Base-by-base conservation (phyloP, 2,888 invertebrate species). In the Lasiommata megera region DNA sequence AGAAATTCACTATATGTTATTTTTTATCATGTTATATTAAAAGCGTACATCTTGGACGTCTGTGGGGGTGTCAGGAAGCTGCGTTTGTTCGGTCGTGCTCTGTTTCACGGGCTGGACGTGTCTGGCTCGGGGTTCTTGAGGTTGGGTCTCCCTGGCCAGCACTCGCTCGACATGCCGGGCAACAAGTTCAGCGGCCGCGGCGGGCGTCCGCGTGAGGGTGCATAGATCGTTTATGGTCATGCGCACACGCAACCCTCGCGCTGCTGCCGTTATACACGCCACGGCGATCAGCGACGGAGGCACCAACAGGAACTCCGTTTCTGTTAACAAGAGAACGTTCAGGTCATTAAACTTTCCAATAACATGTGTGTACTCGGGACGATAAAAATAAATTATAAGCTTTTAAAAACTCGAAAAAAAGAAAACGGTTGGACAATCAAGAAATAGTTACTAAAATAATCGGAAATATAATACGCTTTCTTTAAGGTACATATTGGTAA, bases 221-320 rank as follows among this genome's bases (percentile, higher is more conserved):
- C 89, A 88, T 54, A 88, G 73, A 37, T 89, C 85, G 66, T 73
- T 77, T 77, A 88, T 68, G 64, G 92, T 72, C 91, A 89, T 81
- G 58, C 80, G 76, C 38, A 89, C 87, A 9, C 88, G 83, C 58
- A 94, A 71, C 0, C 94, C 95, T 8, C 93, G 91, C 8, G 93
- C 92, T 0, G 95, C 94, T 0, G 94, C 94, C 41, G 93, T 92
- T 54, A 95, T 92, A 73, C 94, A 94, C 6, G 94, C 94, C 8
- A 93, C 92, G 0, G 95, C 95, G 14, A 95, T 92, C 73, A 95
- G 73, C 0, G 95, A 95, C 23, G 95, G 94, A 9, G 93, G 93
- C 56, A 93, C 93, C 74, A 93, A 91, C 63, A 95, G 93, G 72
- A 95, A 93, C 67, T 93, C 93, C n/a, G 94, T 93, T 81, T 95